These are phyloP conservation scores for Mimas tiliae DNA, from an alignment of 2,888 invertebrate species.

Conservation along the genomic window DNA sequence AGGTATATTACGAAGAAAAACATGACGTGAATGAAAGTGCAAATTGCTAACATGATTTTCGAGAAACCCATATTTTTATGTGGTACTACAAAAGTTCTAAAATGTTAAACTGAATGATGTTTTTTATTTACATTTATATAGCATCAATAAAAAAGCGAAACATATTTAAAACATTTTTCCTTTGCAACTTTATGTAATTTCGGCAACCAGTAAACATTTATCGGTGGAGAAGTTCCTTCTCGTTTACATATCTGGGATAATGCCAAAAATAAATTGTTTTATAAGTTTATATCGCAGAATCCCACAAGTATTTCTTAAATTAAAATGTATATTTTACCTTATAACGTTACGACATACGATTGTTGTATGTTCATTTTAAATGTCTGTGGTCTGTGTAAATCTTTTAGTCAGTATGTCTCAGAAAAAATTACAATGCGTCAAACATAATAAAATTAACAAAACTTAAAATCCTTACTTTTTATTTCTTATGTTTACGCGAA, in stretches of 20 bases:
- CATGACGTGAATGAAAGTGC: no score
- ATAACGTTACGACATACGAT: background rate
- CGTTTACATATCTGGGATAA: conserved; percentile 5
- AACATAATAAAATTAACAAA: no score
- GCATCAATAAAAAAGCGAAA: background rate
- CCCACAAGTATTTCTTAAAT: background rate
- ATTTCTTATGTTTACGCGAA: no score
- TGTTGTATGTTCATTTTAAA: no score
- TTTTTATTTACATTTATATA: background rate
- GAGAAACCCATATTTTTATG: background rate
- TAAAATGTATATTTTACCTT: background rate
- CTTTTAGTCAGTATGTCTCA: no score
- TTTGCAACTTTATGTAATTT: background rate
- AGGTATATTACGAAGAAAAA: no score
- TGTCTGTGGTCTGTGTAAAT: no score
- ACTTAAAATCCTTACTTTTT: no score
- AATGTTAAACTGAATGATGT: no score
- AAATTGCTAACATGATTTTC: no score
- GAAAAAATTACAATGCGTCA: no score
- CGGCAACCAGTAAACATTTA: conserved; percentile 11
- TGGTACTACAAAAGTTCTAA: background rate
- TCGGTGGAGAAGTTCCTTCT: conserved; percentile 1
- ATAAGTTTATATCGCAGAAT: conserved; percentile 1
- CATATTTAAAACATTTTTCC: background rate
- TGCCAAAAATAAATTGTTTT: conserved; percentile 1